Evolutionary conservation across 2,888 invertebrate species (phyloP), one percentile per base, ranked within the genome.

Genomic region (Cantharis lateralis): DNA sequence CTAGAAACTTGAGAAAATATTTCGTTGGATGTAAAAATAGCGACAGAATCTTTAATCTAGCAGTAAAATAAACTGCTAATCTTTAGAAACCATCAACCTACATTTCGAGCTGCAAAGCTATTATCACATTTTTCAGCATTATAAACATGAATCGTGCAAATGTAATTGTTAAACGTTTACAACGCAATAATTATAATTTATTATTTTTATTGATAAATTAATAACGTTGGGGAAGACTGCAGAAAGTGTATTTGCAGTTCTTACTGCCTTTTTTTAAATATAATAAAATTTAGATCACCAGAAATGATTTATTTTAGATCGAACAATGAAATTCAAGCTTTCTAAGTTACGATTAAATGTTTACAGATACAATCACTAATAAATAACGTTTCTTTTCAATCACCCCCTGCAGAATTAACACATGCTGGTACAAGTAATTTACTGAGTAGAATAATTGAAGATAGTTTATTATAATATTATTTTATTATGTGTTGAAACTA

Each of bases 401-500:
- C 76, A 69, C 76, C 76, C 76, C 76, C 76, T 72, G 72, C 76
- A 68, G 76, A 61, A 76, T 62, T 72, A 76, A 72, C 72, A 69
- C 76, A 76, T 66, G 76, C 76, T 76, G 76, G 72, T 72, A 75
- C 18, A 24, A 61, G 70, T 76, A 76, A 76, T 76, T 76, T 76
- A 76, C 69, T 69, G 76, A 76, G 68, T 76, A 72, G 68, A 72
- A 76, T 72, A 76, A 76, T 76, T 76, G 76, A 76, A 71, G 64
- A 72, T 72, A 70, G 76, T 76, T 66, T 76, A 76, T 76, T 72
- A 72, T 69, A 62, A n/a, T 72, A 72, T 76, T 76, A 75, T 75
- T 71, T 68, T 71, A 61, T 70, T 48, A 70, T 70, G 70, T 48
- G 48, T 28, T 70, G 48, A 70, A 70, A 66, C 24, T 66, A 66